Conservation (phyloP, 2,888 invertebrate species). For the Unio pictorum region DNA sequence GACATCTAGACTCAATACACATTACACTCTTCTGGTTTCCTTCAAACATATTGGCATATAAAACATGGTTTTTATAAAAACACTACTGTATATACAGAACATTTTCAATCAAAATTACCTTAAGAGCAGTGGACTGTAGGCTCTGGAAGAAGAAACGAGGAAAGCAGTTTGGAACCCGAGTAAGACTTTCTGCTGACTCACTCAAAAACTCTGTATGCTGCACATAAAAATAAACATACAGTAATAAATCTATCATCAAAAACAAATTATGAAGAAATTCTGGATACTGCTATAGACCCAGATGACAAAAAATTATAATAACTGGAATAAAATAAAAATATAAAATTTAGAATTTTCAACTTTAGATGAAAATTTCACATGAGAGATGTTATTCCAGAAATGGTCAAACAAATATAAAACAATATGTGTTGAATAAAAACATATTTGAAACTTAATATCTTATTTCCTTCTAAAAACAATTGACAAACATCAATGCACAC, state of each 20-base stretch:
- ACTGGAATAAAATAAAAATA: too few relatives aligned
- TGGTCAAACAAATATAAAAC: too few relatives aligned
- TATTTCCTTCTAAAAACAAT: too few relatives aligned
- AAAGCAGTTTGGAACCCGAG: slow-evolving; percentile 79
- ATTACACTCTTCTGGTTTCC: too few relatives aligned
- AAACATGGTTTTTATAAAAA: not conserved
- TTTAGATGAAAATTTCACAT: too few relatives aligned
- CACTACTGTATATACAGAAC: not conserved
- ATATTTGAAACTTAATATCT: too few relatives aligned
- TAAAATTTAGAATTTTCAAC: not conserved
- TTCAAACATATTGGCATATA: too few relatives aligned
- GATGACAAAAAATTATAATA: too few relatives aligned
- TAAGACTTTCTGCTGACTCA: slow-evolving; percentile 73
- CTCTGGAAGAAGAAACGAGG: slow-evolving; percentile 89
- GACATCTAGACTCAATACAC: too few relatives aligned
- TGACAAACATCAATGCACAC: too few relatives aligned
- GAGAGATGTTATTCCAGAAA: too few relatives aligned
- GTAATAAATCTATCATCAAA: not conserved
- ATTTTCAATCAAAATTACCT: slow-evolving; percentile 70
- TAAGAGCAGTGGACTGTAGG: slow-evolving; percentile 86
- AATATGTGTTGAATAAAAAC: too few relatives aligned
- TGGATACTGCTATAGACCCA: not conserved
- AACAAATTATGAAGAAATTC: not conserved
- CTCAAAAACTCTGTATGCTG: slow-evolving; percentile 70
- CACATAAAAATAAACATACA: slow-evolving; percentile 5